phyloP scores from a whole-genome alignment of 2,888 invertebrate species.

The Xestia rhomboidea region DNA sequence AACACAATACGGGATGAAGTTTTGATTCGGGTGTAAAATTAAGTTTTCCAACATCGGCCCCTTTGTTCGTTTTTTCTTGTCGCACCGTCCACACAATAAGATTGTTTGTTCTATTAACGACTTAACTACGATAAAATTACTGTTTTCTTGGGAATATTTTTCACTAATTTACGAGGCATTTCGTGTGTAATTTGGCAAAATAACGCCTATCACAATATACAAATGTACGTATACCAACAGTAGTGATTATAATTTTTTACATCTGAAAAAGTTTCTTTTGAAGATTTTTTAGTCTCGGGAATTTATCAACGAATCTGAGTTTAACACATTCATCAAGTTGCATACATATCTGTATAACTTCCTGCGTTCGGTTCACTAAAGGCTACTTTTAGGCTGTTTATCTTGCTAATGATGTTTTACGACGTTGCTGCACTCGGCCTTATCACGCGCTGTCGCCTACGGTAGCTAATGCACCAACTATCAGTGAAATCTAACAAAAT shows the following conservation, averaged over 20 bases:
- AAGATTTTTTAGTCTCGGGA: slow-evolving; percentile 41
- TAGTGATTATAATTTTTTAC: slow-evolving; percentile 46
- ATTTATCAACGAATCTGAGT: slow-evolving; percentile 50
- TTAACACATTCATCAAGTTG: slow-evolving; percentile 74
- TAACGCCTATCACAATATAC: slow-evolving; percentile 40
- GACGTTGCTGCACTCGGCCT: slow-evolving; percentile 82
- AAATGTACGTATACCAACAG: slow-evolving; percentile 13
- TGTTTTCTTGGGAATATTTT: slow-evolving; percentile 66
- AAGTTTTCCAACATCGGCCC: slow-evolving; percentile 84
- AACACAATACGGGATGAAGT: slow-evolving; percentile 84
- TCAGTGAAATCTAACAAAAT: slow-evolving; percentile 64
- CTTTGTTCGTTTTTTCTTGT: slow-evolving; percentile 82
- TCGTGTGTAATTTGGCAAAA: slow-evolving; percentile 69
- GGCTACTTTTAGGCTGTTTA: slow-evolving; percentile 85
- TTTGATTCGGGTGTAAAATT: slow-evolving; percentile 90
- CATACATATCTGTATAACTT: slow-evolving; percentile 77
- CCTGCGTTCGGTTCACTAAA: slow-evolving; percentile 81
- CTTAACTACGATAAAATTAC: slow-evolving; percentile 75
- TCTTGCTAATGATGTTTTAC: slow-evolving; percentile 90
- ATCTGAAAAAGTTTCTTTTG: slow-evolving; percentile 27
- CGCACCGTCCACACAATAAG: slow-evolving; percentile 77
- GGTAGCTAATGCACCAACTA: slow-evolving; percentile 81
- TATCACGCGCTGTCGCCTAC: slow-evolving; percentile 86
- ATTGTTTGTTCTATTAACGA: slow-evolving; percentile 83
- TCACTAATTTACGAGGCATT: slow-evolving; percentile 66